Evolutionary conservation across 2,888 invertebrate species (phyloP), one percentile per base, ranked within the genome.

Genomic region (Sipha maydis): DNA sequence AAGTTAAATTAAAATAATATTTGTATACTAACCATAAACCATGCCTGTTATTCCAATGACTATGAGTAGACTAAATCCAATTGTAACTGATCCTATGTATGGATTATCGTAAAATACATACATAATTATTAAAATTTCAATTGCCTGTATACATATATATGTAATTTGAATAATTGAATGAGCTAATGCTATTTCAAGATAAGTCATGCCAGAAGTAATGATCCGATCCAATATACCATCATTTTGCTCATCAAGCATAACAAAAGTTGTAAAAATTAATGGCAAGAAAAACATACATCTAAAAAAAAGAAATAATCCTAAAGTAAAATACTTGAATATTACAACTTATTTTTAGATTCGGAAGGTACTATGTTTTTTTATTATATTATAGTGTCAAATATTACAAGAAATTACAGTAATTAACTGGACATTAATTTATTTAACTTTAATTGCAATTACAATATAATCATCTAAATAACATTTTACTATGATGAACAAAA

Each of bases 281-380:
- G 91, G 91, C 54, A 91, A 90, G 78, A 90, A 91, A 83, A 91
- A 91, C 89, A 91, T 90, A 88, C 90, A 90, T 61, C 91, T 91
- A 89, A 28, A 90, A 90, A 48, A 76, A 38, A 83, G 71, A 82
- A 71, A 78, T 38, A 82, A 56, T 69, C 31, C 4, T 71, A 31
- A 67, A 28, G 48, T 48, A 0, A 34, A 34, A 28, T 28, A 41
- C 28, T 56, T 71, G 14, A n/a, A 25, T n/a, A n/a, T 69, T 3
- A 14, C 14, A 48, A 48, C 48, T 48, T 48, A 48, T 48, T 14
- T 11, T 1, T 11, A 14, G 8, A 48, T 48, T 11, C 14, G 2
- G 14, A 48, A 48, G 14, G 14, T 11, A 14, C 41, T 41, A 41
- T n/a, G 1, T 7, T 7, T 48, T 48, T 48, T 48, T 48, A 48